Conservation (phyloP, 2,113 vertebrate species). For the Indicator maculatus region DNA sequence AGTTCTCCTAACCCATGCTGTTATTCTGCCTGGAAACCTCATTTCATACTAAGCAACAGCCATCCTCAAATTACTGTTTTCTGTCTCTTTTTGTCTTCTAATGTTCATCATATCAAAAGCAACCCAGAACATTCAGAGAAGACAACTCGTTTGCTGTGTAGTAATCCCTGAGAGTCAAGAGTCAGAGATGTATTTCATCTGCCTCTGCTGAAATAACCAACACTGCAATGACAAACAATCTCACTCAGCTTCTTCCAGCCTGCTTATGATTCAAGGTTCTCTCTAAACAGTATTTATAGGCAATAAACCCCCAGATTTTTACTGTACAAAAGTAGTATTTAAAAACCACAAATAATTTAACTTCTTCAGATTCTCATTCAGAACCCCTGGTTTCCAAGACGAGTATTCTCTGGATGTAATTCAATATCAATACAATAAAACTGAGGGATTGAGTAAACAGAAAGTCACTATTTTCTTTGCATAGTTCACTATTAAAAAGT, state of each 20-base stretch:
- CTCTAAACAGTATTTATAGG: not conserved
- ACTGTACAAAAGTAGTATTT: not conserved
- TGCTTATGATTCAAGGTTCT: not conserved
- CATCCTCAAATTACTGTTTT: not conserved
- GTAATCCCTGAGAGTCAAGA: not conserved
- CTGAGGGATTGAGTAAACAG: not conserved
- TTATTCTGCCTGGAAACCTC: not conserved
- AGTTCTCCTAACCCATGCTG: not conserved
- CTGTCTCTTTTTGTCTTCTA: not conserved
- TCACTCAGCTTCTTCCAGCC: not conserved
- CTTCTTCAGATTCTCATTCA: not conserved
- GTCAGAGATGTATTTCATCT: not conserved
- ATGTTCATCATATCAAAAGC: not conserved
- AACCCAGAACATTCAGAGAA: not conserved
- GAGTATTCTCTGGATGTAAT: not conserved
- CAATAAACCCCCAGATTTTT: not conserved
- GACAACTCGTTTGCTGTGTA: not conserved
- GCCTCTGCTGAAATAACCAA: not conserved
- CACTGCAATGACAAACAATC: not conserved
- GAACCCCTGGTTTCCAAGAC: not conserved
- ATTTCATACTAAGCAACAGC: not conserved
- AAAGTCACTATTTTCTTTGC: not conserved
- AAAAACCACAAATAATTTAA: not conserved
- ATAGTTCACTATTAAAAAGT: not conserved
- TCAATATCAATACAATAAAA: not conserved